Evolutionary conservation across 2,113 vertebrate genomes (phyloP), one percentile per base, ranked within the genome.

Genomic region (Octodon degus): DNA sequence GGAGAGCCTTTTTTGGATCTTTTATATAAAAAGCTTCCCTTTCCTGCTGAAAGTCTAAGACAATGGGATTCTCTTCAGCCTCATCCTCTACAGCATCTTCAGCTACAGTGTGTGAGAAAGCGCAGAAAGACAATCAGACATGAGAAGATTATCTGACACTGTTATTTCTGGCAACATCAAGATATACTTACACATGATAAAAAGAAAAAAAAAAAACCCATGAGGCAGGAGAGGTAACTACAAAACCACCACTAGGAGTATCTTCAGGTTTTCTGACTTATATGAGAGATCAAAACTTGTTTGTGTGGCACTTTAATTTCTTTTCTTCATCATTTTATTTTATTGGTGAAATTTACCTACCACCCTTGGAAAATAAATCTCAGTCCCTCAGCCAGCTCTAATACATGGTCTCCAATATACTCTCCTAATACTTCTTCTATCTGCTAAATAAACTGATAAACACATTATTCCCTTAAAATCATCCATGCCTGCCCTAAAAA

Each of bases 21-120:
- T 99, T 99, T 96, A 99, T 98, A 98, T 99, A 99, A 53, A 99
- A 99, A 0, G 99, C 99, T 97, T 99, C 99, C 97, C 99, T 99
- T 91, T 99, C 99, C 95, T 99, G 99, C 7, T 99, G 99, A 98
- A 99, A 99, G 96, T 99, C 99, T 22, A 99, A 98, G 81, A 99
- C 99, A 97, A 99, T 99, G 30, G 99, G 99, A 95, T 99, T 99
- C 98, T 99, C 99, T 97, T 99, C 99, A n/a, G 98, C 99, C 68
- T 99, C 99, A 62, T 99, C 99, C 82, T 99, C 99, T 89, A 99
- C 99, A 19, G 98, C 98, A 93, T 99, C 99, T 90, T 99, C 99
- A 32, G 97, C 99, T 99, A 95, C 11, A 98, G 87, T 50, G 72
- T 0, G 83, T 0, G 4, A 74, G 5, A 95, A 2, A 62, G 20